Base-by-base conservation (phyloP, 2,888 invertebrate species). In the Drosophila sordidula region DNA sequence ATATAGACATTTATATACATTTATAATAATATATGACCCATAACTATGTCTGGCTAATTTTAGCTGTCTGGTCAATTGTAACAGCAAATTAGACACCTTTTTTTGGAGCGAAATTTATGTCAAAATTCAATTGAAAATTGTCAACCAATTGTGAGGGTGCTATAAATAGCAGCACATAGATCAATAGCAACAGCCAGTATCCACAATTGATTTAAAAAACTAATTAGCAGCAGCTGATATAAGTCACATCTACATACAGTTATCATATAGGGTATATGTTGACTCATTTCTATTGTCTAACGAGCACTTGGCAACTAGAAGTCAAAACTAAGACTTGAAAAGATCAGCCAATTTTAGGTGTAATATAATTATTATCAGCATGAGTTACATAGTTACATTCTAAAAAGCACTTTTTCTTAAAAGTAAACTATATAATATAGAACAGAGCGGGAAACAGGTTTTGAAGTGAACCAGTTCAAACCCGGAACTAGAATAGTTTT, bases 171-270 rank as follows among this genome's bases (percentile, higher is more conserved):
- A 6, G 0, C 11, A 29, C 14, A 25, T 4, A 29, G 18, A 63
- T 34, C 62, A 34, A 2, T 18, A 18, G 18, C 18, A 18, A 18
- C 18, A 18, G 18, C 3, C 25, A n/a, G 2, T 11, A 41, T 9
- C 4, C 9, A 41, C 25, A 49, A 42, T 52, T 22, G 29, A 54
- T 59, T 59, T 42, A 9, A 44, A n/a, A 39, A 39, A 22, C 11
- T 11, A 64, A 64, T 64, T 64, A 64, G 65, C 50, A 45, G 9
- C 62, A 22, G 9, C 1, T 12, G 8, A 25, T 9, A 25, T 32
- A 16, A 14, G 42, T 25, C 11, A 18, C 12, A 32, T 4, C 9
- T 41, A 41, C 1, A 29, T 39, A 38, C n/a, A n/a, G 6, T 25
- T 6, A 6, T 8, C 8, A 44, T 44, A 25, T n/a, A 44, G 6